Evolutionary conservation across 1,140 invertebrate genomes (phyloP), one percentile per base, ranked within the genome.

Genomic region (Pinna nobilis): DNA sequence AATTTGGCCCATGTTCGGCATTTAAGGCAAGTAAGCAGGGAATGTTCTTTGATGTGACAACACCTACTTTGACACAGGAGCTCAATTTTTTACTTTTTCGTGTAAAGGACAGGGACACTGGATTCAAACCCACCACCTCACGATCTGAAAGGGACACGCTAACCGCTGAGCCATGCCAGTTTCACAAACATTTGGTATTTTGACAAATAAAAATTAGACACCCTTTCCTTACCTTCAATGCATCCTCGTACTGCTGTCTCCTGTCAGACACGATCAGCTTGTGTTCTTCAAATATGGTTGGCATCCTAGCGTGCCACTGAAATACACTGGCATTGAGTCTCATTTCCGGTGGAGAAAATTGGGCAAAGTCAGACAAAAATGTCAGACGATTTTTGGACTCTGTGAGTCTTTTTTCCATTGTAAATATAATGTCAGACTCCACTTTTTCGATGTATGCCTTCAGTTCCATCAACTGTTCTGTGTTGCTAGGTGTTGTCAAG

Each of bases 201-300:
- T n/a, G n/a, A n/a, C n/a, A n/a, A n/a, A n/a, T n/a, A 63, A n/a
- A 33, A 25, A 2, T 18, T 30, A 33, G 47, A n/a, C 69, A 41
- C n/a, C n/a, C n/a, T n/a, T n/a, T n/a, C n/a, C n/a, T n/a, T 81
- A 92, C 91, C 87, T 93, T 93, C 0, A 98, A 90, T 18, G 91
- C 89, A 57, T 94, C 94, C 89, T 98, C 95, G 89, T 95, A 98
- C 86, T 98, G 96, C 3, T 92, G 89, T 32, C 92, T 94, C 91
- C 98, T 98, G 53, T 93, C 92, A 23, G 93, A 93, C 20, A 96
- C 91, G 50, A 97, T 95, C 18, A 92, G 89, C 73, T 93, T 91
- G 88, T 96, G 93, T 80, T 97, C 93, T 70, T 96, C 93, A 74
- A 98, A 93, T 11, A 97, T 92, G 33, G 92, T 91, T 0, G 93